These are phyloP conservation scores for Nebria ingens DNA, from an alignment of 1,140 invertebrate species.

Conservation along the genomic window DNA sequence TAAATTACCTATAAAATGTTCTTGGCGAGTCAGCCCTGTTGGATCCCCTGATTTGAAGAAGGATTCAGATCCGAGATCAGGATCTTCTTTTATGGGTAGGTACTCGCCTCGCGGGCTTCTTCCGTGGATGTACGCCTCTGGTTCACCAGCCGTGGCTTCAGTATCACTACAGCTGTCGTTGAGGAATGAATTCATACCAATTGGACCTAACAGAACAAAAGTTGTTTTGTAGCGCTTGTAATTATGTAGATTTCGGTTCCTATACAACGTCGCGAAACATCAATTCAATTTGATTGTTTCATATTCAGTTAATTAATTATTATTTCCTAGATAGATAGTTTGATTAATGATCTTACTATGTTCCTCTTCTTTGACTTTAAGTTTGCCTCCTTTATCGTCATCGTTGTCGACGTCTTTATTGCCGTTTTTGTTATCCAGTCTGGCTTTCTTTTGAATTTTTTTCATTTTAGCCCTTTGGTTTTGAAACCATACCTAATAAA, in stretches of 20 bases:
- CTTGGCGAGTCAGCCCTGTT: not conserved
- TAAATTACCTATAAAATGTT: too few relatives aligned
- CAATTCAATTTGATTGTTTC: too few relatives aligned
- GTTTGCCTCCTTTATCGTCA: conserved; percentile 33
- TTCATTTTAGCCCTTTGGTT: conserved; percentile 71
- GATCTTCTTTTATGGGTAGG: conserved; percentile 33
- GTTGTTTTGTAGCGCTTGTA: too few relatives aligned
- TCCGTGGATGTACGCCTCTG: conserved; percentile 20
- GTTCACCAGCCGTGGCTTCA: conserved; percentile 29
- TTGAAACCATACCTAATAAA: conserved; percentile 67
- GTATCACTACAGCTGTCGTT: conserved; percentile 42
- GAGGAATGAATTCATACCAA: conserved; percentile 31
- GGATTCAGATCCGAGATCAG: not conserved
- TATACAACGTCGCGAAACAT: too few relatives aligned
- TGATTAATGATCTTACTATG: conserved; percentile 37
- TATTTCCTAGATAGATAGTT: too few relatives aligned
- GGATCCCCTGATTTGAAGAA: not conserved
- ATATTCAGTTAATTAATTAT: too few relatives aligned
- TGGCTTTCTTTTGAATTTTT: conserved; percentile 49
- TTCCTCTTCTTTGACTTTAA: conserved; percentile 46
- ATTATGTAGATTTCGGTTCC: too few relatives aligned
- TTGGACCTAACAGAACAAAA: conserved; percentile 30
- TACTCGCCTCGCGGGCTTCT: conserved; percentile 25
- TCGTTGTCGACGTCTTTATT: conserved; percentile 33
- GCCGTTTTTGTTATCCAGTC: conserved; percentile 37